Evolutionary conservation across 2,113 vertebrate species (phyloP), one percentile per base, ranked within the genome.

Genomic region (Eublepharis macularius): DNA sequence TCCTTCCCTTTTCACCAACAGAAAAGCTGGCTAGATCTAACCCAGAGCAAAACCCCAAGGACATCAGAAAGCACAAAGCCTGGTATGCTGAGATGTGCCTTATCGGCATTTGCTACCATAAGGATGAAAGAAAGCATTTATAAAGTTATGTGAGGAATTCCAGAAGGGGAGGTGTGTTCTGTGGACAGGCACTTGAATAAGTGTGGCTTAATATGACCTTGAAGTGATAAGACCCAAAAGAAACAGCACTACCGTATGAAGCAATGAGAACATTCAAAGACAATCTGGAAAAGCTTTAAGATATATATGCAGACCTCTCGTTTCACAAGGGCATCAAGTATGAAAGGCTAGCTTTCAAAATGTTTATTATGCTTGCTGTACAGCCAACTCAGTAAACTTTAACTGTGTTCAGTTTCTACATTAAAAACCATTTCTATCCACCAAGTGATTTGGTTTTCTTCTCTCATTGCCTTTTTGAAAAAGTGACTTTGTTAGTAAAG

Each of bases 191-290:
- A 70, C 66, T 78, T 79, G 66, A 85, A 29, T 24, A 70, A 85
- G n/a, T 45, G 17, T 78, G 7, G 49, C 36, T 60, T 78, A 70
- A 57, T 57, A 76, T 81, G 29, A 76, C 60, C 73, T 76, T 81
- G 70, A 81, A 65, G n/a, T n/a, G 54, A 74, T 51, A 80, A 74
- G 3, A 29, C 73, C 29, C 39, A 81, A 81, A 45, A 81, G 36
- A 68, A 66, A 79, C 16, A 54, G 17, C 73, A 86, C 43, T 16
- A 41, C 72, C 66, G 47, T 81, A 66, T 57, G 60, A 51, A 81
- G 32, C 69, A 36, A 57, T 57, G 76, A 70, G 75, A 34, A 86
- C 36, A 57, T 81, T 57, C 83, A 78, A 85, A 75, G 75, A 57
- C 26, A 78, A 49, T 12, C 63, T 81, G 72, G 66, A 75, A 81